Conservation (phyloP, 2,888 invertebrate species). For the Gibbula magus region DNA sequence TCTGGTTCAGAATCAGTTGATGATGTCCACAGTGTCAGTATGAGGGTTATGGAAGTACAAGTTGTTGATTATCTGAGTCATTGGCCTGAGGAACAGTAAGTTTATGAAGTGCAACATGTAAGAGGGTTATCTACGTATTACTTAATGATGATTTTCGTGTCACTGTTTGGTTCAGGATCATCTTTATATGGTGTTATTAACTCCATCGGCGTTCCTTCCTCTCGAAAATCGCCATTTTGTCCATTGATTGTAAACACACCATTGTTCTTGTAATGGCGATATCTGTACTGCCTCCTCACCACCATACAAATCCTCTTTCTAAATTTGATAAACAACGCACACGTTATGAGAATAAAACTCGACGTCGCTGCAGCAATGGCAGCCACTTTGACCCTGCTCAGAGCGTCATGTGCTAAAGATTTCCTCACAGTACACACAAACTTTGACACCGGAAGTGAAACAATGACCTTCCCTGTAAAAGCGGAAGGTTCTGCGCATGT, state of each 20-base stretch:
- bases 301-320: conserved; percentile 17
- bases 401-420: not conserved
- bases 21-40: no score
- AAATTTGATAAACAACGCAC: conserved; percentile 31
- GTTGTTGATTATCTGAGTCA: no score
- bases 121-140: no score
- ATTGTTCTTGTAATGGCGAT: conserved; percentile 23
- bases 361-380: conserved; percentile 26
- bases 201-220: not conserved
- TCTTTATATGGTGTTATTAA: not conserved
- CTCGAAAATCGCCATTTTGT: not conserved
- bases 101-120: no score
- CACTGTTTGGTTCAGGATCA: not conserved
- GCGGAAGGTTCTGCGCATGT: conserved; percentile 12
- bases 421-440: not conserved
- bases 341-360: conserved; percentile 11
- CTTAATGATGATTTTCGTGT: no score
- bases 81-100: no score
- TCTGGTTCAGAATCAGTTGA: no score
- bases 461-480: not conserved
- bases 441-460: not conserved
- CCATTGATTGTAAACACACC: conserved; percentile 8
- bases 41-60: no score
- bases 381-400: conserved; percentile 23
- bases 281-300: conserved; percentile 29